phyloP scores from a whole-genome alignment of 2,888 invertebrate species.

The Diplolepis rosae region DNA sequence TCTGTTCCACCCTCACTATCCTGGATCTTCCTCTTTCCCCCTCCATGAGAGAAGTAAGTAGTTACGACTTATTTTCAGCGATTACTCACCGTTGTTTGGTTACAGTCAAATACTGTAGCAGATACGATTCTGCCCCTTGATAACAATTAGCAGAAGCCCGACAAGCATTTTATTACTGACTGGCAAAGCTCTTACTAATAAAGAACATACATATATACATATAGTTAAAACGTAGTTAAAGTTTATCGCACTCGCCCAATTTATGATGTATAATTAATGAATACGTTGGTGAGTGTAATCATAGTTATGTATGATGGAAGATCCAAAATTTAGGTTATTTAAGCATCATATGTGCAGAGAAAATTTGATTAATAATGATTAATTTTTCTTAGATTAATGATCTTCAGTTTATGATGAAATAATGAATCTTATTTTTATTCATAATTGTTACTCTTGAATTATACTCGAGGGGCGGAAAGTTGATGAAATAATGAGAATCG shows the following conservation, averaged over 20 bases:
- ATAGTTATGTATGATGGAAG: slow-evolving; percentile 17
- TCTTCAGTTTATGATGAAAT: neutral
- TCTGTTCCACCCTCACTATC: slow-evolving; percentile 21
- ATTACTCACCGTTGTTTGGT: slow-evolving; percentile 47
- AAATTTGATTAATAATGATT: neutral
- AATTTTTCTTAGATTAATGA: neutral
- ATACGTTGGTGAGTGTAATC: neutral
- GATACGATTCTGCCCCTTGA: slow-evolving; percentile 19
- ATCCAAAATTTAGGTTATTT: slow-evolving; percentile 15
- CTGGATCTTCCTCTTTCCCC: neutral
- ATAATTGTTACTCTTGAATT: no score
- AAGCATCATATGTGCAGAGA: neutral
- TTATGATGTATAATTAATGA: slow-evolving; percentile 10
- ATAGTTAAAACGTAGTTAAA: slow-evolving; percentile 7
- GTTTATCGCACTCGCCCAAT: slow-evolving; percentile 23
- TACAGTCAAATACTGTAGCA: slow-evolving; percentile 15
- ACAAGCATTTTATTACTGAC: slow-evolving; percentile 23
- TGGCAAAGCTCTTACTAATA: slow-evolving; percentile 6
- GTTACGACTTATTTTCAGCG: slow-evolving; percentile 53
- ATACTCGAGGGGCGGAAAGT: no score
- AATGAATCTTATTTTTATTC: no score
- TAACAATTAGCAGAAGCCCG: slow-evolving; percentile 2
- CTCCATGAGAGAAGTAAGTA: slow-evolving; percentile 49
- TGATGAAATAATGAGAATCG: no score
- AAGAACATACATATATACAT: neutral